phyloP scores from a whole-genome alignment of 2,113 vertebrate species.

The Merops nubicus region DNA sequence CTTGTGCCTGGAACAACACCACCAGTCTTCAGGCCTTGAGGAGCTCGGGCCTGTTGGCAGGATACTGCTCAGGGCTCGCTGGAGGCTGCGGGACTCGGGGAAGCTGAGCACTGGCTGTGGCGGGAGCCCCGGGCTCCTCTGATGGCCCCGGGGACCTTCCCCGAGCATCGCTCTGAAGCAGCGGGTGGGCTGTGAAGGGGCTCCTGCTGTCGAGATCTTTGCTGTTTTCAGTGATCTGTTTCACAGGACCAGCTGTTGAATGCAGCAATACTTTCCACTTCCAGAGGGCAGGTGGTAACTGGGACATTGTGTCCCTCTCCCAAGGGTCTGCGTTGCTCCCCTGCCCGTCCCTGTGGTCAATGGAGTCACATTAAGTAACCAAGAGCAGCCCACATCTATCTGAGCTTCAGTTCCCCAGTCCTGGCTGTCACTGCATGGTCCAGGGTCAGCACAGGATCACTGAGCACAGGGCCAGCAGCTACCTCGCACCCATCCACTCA shows the following conservation, averaged over 20 bases:
- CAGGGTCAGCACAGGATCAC: not conserved
- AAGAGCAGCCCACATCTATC: not conserved
- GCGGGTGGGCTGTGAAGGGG: not conserved
- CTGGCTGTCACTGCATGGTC: accelerated
- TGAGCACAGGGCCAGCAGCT: not conserved
- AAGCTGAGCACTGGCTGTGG: accelerated
- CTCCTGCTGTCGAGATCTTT: not conserved
- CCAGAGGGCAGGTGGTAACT: not conserved
- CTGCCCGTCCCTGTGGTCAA: not conserved
- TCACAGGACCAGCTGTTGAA: not conserved
- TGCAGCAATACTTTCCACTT: not conserved
- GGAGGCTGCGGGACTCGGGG: not conserved
- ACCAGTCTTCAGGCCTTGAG: constrained; percentile 36
- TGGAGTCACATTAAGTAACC: not conserved
- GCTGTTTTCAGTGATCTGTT: not conserved
- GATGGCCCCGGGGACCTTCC: not conserved
- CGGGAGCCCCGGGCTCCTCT: not conserved
- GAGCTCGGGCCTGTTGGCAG: constrained; percentile 1
- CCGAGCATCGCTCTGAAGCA: accelerated
- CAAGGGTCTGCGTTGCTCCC: not conserved
- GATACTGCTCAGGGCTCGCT: not conserved
- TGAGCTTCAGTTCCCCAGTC: not conserved
- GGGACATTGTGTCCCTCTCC: not conserved
- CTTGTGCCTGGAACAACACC: constrained; percentile 68
- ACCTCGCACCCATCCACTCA: not conserved